Percentiles rank a stretch among this genome's conserved stretches.
Conservation (phyloP, 2,888 invertebrate species). For the Tachystola acroxantha region DNA sequence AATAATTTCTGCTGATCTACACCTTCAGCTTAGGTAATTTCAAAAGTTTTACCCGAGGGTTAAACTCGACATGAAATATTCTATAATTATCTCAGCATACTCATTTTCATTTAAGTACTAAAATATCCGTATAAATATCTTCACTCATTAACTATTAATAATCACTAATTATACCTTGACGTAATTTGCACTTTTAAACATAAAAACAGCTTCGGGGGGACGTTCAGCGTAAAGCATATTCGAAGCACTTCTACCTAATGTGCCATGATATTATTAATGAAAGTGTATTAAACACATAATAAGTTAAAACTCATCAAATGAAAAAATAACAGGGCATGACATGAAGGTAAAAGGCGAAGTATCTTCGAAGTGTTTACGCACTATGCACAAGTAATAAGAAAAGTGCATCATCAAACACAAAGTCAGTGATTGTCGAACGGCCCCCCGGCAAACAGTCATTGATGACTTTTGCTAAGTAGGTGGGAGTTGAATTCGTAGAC, state of each 20-base stretch:
- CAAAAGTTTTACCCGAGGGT: constrained; percentile 25
- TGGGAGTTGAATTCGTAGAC: constrained; percentile 98
- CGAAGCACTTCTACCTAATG: constrained; percentile 55
- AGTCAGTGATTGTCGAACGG: constrained; percentile 56
- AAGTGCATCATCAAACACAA: constrained; percentile 47
- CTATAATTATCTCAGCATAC: constrained; percentile 37
- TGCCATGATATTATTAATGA: constrained; percentile 2
- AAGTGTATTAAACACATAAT: too few relatives aligned
- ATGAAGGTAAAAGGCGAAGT: constrained; percentile 32
- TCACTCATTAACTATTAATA: constrained; percentile 56
- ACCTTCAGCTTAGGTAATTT: constrained; percentile 19
- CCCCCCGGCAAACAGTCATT: constrained; percentile 80
- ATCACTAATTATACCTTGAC: constrained; percentile 62
- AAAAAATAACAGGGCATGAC: constrained; percentile 18
- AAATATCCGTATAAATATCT: constrained; percentile 70
- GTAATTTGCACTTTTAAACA: constrained; percentile 69
- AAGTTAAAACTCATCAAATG: too few relatives aligned
- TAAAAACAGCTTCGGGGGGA: constrained; percentile 70
- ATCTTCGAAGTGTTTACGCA: constrained; percentile 61
- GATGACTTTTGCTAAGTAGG: constrained; percentile 95
- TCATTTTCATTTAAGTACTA: constrained; percentile 62
- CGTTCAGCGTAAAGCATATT: constrained; percentile 67
- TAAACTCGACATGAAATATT: constrained; percentile 24
- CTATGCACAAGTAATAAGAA: constrained; percentile 45
- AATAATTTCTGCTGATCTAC: constrained; percentile 27